phyloP scores from a whole-genome alignment of 2,113 vertebrate species.

The human region DNA sequence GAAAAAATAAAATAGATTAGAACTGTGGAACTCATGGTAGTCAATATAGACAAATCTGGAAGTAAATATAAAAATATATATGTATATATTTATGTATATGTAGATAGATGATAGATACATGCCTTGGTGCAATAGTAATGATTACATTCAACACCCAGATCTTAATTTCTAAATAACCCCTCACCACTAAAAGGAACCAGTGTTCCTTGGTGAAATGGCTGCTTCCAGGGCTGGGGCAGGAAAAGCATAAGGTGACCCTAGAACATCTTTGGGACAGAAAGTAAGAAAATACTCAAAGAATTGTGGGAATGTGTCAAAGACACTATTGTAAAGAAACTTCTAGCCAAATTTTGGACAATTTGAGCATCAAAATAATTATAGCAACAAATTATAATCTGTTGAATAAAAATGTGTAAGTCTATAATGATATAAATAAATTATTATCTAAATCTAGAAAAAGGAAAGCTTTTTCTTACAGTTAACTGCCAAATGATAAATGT shows the following conservation, averaged over 20 bases:
- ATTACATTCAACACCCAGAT: neutral
- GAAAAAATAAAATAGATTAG: neutral
- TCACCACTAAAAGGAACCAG: neutral
- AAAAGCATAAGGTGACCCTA: neutral
- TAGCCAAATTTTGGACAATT: neutral
- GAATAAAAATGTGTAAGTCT: neutral
- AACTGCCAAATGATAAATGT: neutral
- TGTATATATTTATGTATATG: neutral
- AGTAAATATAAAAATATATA: neutral
- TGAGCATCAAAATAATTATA: neutral
- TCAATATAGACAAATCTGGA: neutral
- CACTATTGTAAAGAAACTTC: neutral
- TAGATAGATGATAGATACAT: neutral
- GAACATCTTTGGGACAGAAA: neutral
- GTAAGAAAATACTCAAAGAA: neutral
- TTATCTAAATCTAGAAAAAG: neutral
- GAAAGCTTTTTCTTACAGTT: neutral
- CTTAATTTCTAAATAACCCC: neutral
- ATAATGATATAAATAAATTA: neutral
- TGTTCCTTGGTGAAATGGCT: neutral
- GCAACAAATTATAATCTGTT: neutral
- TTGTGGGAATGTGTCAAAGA: neutral
- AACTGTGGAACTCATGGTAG: neutral
- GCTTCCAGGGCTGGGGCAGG: neutral
- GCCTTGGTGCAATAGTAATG: neutral